Percentiles rank a stretch among this genome's conserved stretches.
Conservation (phyloP, 2,113 vertebrate species). For the Chinchilla lanigera region DNA sequence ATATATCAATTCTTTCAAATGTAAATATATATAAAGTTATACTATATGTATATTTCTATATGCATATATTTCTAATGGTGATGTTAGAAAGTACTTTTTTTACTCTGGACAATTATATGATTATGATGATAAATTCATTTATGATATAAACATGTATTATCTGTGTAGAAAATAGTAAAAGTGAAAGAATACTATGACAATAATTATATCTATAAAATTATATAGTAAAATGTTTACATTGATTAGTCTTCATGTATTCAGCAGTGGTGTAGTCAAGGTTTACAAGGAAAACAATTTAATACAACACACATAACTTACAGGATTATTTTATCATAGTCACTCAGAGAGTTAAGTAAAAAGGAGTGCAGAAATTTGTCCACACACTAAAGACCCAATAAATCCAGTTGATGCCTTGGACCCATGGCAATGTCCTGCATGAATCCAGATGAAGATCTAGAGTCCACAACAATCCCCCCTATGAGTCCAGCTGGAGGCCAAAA, state of each 20-base stretch:
- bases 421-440: too few species aligned
- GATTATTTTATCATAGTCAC: too few species aligned
- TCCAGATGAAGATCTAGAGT: too few species aligned
- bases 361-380: too few species aligned
- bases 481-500: too few species aligned
- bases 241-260: neutral
- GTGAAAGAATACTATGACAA: neutral
- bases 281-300: too few species aligned
- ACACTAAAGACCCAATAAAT: too few species aligned
- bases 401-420: too few species aligned
- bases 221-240: neutral
- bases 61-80: neutral
- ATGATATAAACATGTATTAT: neutral
- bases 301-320: too few species aligned
- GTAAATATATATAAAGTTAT: neutral
- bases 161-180: neutral
- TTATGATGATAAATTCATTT: neutral
- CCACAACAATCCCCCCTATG: too few species aligned
- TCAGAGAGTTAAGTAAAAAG: too few species aligned
- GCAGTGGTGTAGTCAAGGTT: too few species aligned
- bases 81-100: slow-evolving; percentile 11
- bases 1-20: neutral
- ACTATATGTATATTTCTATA: neutral
- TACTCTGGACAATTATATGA: neutral
- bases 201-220: neutral